Percentiles rank a stretch among this genome's conserved stretches.
These are phyloP conservation scores for Falco columbarius DNA, from an alignment of 2,797 vertebrate genomes.

Conservation along the genomic window DNA sequence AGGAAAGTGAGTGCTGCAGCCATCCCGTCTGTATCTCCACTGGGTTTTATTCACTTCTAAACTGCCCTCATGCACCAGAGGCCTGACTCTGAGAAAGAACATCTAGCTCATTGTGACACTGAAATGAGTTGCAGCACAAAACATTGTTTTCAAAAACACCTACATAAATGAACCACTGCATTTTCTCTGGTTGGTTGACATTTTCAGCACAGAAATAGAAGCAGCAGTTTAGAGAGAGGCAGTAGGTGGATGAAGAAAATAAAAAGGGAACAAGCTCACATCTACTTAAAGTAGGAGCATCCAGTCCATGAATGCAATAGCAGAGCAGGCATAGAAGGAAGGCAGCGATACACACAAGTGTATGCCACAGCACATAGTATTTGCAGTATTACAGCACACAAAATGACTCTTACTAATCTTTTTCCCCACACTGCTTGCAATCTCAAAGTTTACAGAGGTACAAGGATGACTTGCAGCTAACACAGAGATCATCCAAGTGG, in stretches of 20 bases:
- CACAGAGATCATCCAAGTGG: not conserved
- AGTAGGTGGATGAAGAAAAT: not conserved
- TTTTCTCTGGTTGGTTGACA: not conserved
- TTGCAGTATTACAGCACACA: not conserved
- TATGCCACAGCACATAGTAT: accelerated
- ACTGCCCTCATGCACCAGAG: not conserved
- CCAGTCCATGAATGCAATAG: not conserved
- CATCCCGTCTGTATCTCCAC: not conserved
- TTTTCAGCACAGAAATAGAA: not conserved
- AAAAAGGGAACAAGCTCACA: not conserved
- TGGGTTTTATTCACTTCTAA: not conserved
- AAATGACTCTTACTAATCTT: not conserved
- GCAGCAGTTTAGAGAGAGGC: not conserved
- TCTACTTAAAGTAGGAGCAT: not conserved
- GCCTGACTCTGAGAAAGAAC: not conserved
- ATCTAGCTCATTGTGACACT: not conserved
- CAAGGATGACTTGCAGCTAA: not conserved
- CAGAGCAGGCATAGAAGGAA: not conserved
- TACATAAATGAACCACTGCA: accelerated
- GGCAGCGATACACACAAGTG: not conserved
- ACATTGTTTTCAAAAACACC: not conserved
- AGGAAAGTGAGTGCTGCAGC: not conserved
- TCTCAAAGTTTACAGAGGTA: not conserved
- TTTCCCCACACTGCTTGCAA: not conserved
- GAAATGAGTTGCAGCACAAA: not conserved